These are phyloP conservation scores for Scaptomyza graminum DNA, from an alignment of 1,140 invertebrate species.

Conservation along the genomic window DNA sequence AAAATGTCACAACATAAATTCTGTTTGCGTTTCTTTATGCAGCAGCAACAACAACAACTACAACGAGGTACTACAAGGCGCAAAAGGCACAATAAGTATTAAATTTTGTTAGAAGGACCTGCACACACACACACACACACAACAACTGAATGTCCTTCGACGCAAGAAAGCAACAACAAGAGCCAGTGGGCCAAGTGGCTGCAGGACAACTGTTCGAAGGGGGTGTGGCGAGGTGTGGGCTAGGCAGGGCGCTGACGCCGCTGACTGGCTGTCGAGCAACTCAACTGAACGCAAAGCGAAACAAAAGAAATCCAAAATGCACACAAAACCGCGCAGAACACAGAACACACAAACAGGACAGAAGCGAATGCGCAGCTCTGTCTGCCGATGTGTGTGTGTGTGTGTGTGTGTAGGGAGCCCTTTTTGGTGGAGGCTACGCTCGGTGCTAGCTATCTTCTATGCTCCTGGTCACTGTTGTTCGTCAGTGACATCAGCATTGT, in stretches of 20 bases:
- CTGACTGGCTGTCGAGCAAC: conserved; percentile 76
- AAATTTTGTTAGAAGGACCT: conserved; percentile 79
- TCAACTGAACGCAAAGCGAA: conserved; percentile 60
- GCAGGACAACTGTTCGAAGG: conserved; percentile 15
- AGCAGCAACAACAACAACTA: conserved; percentile 47
- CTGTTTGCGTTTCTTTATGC: conserved; percentile 81
- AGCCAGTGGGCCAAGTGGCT: conserved; percentile 21
- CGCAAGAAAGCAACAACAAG: conserved; percentile 50
- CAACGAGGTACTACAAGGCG: conserved; percentile 33
- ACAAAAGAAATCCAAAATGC: conserved; percentile 78
- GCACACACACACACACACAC: conserved; percentile 5
- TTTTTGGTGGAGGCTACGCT: conserved; percentile 50
- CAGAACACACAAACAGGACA: conserved; percentile 25
- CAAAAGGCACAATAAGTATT: conserved; percentile 73
- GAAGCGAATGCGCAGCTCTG: conserved; percentile 39
- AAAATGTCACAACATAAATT: conserved; percentile 84
- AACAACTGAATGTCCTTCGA: conserved; percentile 66
- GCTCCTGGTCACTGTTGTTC: conserved; percentile 52
- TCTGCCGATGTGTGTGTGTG: conserved; percentile 9
- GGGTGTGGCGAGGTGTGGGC: background rate
- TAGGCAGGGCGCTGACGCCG: conserved; percentile 61
- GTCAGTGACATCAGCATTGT: conserved; percentile 64
- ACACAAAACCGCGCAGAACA: conserved; percentile 59
- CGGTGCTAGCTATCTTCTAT: conserved; percentile 1
- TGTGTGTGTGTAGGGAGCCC: conserved; percentile 14